Percentiles rank a stretch among this genome's conserved stretches.
Conservation (phyloP, 1,140 invertebrate genomes). For the Drosophila ohnishii region DNA sequence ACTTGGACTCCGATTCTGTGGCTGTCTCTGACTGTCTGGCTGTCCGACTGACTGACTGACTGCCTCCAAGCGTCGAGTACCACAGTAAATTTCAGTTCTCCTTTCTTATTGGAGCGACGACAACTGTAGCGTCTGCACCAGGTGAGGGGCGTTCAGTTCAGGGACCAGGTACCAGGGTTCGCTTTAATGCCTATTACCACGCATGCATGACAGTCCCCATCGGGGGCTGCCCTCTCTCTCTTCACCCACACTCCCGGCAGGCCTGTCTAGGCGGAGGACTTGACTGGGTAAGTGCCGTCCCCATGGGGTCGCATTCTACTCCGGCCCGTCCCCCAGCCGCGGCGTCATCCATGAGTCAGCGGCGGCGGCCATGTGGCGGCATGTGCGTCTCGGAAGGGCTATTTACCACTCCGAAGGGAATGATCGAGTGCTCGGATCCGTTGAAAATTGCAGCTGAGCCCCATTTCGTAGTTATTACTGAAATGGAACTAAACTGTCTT, state of each 20-base stretch:
- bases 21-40: conserved; percentile 34
- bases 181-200: conserved; percentile 75
- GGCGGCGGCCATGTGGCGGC: conserved; percentile 9
- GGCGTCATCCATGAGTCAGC: conserved; percentile 32
- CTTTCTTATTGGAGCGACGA: conserved; percentile 61
- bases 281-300: conserved; percentile 58
- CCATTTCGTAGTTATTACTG: conserved; percentile 37
- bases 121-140: conserved; percentile 46
- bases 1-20: conserved; percentile 10
- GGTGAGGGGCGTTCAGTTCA: conserved; percentile 9
- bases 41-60: conserved; percentile 51
- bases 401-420: conserved; percentile 36
- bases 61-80: conserved; percentile 44
- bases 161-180: conserved; percentile 28
- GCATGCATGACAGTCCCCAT: conserved; percentile 69
- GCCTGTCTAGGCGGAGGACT: conserved; percentile 60
- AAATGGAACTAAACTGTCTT: conserved; percentile 26
- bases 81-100: conserved; percentile 37
- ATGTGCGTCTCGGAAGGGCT: conserved; percentile 19
- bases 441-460: conserved; percentile 40
- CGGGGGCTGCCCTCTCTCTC: conserved; percentile 11
- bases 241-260: conserved; percentile 38
- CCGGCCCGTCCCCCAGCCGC: not conserved
- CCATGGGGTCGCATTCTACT: conserved; percentile 47
- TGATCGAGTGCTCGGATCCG: conserved; percentile 36